Evolutionary conservation across 2,888 invertebrate species (phyloP), one percentile per base, ranked within the genome.

Genomic region (Athetis lepigone): DNA sequence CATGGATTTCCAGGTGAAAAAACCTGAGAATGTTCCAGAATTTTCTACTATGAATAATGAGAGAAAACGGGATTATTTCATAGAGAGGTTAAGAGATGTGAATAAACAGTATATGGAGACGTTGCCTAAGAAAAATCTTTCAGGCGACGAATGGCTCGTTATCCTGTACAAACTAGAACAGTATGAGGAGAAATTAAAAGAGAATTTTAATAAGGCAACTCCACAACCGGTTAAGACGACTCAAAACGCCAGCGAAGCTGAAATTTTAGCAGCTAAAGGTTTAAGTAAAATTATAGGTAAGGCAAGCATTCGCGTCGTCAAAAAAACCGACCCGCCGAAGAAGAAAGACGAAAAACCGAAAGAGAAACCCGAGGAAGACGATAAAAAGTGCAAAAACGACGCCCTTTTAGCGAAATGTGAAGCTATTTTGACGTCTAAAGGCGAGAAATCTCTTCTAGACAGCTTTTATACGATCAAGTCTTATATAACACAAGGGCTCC

Each of bases 211-310:
- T 0, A 92, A 92, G 77, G 76, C 87, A 1, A 73, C 80, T 0
- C 82, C 88, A 0, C 82, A 86, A 0, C 46, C 71, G 0, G 69
- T 79, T 0, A 90, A 86, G 70, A 18, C 83, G 0, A 80, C 73
- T 0, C 84, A 86, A 11, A 82, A 70, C n/a, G 88, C 89, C 0
- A 93, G 92, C 63, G 95, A 95, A 79, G 95, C 94, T 0, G 95
- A 95, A 80, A 92, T 95, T 0, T 37, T 95, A 51, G 95, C 92
- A 0, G 95, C 93, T 0, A 95, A 91, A 71, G 94, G 94, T 0
- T 77, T 95, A 0, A 93, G 94, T 56, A 95, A 94, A 65, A 92
- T 95, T 0, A 95, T 95, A 39, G 90, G 89, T 0, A 92, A 92
- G 72, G 88, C 92, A 0, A 93, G 88, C 42, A 75, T 84, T 0